Conservation (phyloP, 2,797 vertebrate species). For the Ptychadena robeensis region DNA sequence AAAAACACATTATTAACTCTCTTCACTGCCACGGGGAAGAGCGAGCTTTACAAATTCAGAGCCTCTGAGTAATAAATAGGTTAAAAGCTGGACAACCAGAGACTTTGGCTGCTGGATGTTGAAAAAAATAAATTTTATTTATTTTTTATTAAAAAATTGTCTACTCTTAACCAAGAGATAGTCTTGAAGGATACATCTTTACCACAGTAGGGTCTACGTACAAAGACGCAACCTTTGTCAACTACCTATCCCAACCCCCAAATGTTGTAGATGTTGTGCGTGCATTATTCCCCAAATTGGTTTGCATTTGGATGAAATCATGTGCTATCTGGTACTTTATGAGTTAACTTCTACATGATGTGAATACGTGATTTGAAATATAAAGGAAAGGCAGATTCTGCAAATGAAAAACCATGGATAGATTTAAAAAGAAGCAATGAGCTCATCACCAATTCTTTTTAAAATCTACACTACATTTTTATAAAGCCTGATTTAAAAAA, state of each 20-base stretch:
- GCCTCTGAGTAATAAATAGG: neutral
- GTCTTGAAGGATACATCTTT: neutral
- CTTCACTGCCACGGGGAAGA: conserved; percentile 5
- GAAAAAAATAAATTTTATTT: neutral
- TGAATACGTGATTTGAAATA: no score
- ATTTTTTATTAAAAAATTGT: neutral
- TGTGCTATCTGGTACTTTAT: no score
- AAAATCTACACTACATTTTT: no score
- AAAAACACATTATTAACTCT: conserved; percentile 58
- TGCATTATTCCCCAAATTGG: neutral
- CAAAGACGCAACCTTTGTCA: neutral
- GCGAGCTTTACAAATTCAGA: neutral
- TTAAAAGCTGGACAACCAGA: neutral
- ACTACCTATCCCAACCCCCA: neutral
- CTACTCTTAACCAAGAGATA: neutral
- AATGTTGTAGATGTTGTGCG: neutral
- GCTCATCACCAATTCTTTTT: no score
- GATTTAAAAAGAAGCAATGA: no score
- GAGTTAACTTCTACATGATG: no score
- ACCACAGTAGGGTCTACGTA: neutral
- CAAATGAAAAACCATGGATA: no score
- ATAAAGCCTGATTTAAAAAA: no score
- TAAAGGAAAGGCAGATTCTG: no score
- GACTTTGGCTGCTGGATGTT: neutral
- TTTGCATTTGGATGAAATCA: no score